Evolutionary conservation across 2,888 invertebrate species (phyloP), one percentile per base, ranked within the genome.

Genomic region (Chamaedrilus cognettii): DNA sequence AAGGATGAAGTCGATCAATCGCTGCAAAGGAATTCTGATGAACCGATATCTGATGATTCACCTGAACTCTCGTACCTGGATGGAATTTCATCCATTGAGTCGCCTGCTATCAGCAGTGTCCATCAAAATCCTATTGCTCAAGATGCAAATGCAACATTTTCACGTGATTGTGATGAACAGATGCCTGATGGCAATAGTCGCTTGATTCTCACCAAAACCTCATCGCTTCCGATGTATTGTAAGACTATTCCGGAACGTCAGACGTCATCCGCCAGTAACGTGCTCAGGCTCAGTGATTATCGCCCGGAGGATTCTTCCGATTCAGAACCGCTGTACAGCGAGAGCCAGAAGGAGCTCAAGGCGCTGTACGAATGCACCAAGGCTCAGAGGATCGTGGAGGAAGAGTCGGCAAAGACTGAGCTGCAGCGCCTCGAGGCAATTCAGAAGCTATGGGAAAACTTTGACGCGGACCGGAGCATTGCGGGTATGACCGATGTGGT

Each of bases 341-440:
- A 31, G 15, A 64, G 58, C 42, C 64, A 58, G 58, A 23, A 30
- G 30, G 64, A 64, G 23, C 59, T 64, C 23, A 26, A 42, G 35
- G 35, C 56, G 32, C 42, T 66, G 28, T 66, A 66, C 52, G 61
- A 66, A 52, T 55, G n/a, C 49, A 49, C 49, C 3, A 61, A 62
- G 30, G 56, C 34, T 31, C 60, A 66, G 30, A 61, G 66, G 50
- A 5, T 66, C 49, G 31, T 42, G 28, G 66, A 66, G 31, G 56
- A 66, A 26, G 49, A 62, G 50, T 33, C 60, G 30, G 62, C 52
- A 0, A 26, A 51, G 32, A 55, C 49, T n/a, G 66, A 66, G 33
- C 31, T 35, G 28, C 55, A 32, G 57, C 28, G 66, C 7, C 57
- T 66, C 23, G 66, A 66, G 3, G 66, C 61, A 31, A 33, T 66